Base-by-base conservation (phyloP, 30 jellyfish, hydroid and myxozoan species). In the Morbakka virulenta region DNA sequence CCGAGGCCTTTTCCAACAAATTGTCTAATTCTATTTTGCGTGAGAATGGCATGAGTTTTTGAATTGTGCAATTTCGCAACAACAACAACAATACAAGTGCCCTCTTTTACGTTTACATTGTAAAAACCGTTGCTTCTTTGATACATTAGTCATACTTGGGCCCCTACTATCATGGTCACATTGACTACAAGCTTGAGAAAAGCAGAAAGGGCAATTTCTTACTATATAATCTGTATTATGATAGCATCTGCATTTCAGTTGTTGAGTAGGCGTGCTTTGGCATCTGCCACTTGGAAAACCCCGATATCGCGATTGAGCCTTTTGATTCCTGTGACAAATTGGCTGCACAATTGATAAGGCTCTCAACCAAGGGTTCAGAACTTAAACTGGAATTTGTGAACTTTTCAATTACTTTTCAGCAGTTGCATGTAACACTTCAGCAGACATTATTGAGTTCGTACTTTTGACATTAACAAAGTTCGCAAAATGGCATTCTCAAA, bases 161-260 rank as follows among this genome's bases (percentile, higher is more conserved):
- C 47, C 41, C 62, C 82, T 33, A 23, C 82, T 69, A 20, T 69
- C 82, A 69, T 69, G 82, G 73, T 68, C 75, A 22, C 73, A 68
- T 52, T 80, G 84, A 14, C 85, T 87, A 72, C 87, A 82, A 61
- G 94, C 94, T 72, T 82, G 86, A 68, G 82, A 82, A 72, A 82
- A 82, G 47, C 94, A 62, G 1, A 82, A 1, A 2, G 93, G 93
- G 73, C 80, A 50, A 30, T 27, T 20, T 64, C 23, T 4, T 68
- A 65, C 26, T 41, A 81, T 68, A 66, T 76, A 61, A 68, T 67
- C 9, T 26, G 85, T 49, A 31, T 80, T 70, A 23, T 81, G 52
- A 41, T 85, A 81, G 1, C 31, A 69, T 57, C 82, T 52, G 48
- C 94, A 82, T 48, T 82, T 72, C 32, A 50, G 67, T 34, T 79